Evolutionary conservation across 53 echinoderm and acorn worm genomes (phyloP).

Genomic region (Paracentrotus lividus): DNA sequence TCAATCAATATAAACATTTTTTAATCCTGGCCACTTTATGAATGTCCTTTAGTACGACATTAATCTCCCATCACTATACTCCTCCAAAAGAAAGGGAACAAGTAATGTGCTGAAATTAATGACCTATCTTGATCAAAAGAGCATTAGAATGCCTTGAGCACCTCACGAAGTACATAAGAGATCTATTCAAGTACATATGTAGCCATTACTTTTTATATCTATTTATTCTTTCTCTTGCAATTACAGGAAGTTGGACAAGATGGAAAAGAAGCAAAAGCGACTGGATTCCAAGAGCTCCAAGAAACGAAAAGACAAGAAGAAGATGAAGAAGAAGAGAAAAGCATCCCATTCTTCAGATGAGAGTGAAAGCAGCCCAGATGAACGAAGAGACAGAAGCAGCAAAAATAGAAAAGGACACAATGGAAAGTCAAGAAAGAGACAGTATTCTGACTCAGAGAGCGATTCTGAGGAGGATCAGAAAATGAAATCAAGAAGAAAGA

Average conservation of each 20-base stretch:
- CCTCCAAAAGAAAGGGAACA: too few relatives aligned
- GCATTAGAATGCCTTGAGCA: too few relatives aligned
- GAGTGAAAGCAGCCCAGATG: not conserved
- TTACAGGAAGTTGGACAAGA: conserved; percentile 87
- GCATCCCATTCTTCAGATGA: conserved; percentile 51
- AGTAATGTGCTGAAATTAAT: too few relatives aligned
- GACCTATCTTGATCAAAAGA: too few relatives aligned
- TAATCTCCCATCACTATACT: too few relatives aligned
- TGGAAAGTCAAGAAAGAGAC: not conserved
- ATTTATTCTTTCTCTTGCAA: not conserved
- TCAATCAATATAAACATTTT: too few relatives aligned
- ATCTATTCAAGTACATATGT: not conserved
- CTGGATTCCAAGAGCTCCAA: conserved; percentile 72
- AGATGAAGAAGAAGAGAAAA: conserved; percentile 60
- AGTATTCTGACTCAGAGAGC: not conserved
- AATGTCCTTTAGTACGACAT: too few relatives aligned
- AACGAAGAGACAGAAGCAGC: not conserved
- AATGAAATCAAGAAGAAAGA: not conserved
- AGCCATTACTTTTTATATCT: not conserved
- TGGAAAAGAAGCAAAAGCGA: conserved; percentile 81
- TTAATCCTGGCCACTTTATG: too few relatives aligned
- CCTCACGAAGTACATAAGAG: too few relatives aligned
- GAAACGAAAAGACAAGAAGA: conserved; percentile 68
- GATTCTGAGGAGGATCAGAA: not conserved
- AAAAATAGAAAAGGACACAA: not conserved